Conservation (phyloP, 2,888 invertebrate species). For the Mycalesis mineus region DNA sequence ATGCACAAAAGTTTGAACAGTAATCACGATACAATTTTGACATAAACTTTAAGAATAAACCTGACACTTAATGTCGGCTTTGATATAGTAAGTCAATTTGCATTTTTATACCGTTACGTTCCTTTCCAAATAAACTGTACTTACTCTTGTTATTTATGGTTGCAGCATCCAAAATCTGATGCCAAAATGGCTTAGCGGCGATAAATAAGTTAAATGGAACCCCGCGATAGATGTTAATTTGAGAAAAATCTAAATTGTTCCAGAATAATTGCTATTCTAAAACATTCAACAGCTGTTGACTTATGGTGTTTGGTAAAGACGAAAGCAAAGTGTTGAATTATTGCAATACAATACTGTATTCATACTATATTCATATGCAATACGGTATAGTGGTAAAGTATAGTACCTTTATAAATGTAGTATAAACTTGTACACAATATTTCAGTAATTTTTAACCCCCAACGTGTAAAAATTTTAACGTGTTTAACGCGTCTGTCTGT, state of each 20-base stretch:
- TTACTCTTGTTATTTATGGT: slow-evolving; percentile 20
- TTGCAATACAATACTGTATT: too few relatives aligned
- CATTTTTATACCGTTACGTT: slow-evolving; percentile 25
- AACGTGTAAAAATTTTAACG: too few relatives aligned
- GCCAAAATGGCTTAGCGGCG: slow-evolving; percentile 24
- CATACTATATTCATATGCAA: too few relatives aligned
- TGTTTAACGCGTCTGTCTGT: too few relatives aligned
- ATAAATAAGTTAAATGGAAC: slow-evolving; percentile 21
- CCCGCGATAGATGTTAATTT: slow-evolving; percentile 8
- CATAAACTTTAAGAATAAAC: slow-evolving; percentile 18
- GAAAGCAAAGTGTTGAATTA: too few relatives aligned
- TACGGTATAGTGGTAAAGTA: too few relatives aligned
- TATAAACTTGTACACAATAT: too few relatives aligned
- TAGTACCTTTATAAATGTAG: too few relatives aligned
- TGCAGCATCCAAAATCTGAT: slow-evolving; percentile 23
- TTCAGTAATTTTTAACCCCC: too few relatives aligned
- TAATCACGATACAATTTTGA: slow-evolving; percentile 9
- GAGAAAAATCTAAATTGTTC: slow-evolving; percentile 1
- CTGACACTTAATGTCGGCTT: slow-evolving; percentile 15
- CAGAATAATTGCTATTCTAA: neutral
- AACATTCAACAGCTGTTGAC: neutral
- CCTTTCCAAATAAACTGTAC: slow-evolving; percentile 14
- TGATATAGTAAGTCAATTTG: slow-evolving; percentile 22
- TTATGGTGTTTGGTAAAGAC: too few relatives aligned
- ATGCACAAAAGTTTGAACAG: neutral